phyloP scores from a whole-genome alignment of 2,888 invertebrate species.

The Stenurella melanura region DNA sequence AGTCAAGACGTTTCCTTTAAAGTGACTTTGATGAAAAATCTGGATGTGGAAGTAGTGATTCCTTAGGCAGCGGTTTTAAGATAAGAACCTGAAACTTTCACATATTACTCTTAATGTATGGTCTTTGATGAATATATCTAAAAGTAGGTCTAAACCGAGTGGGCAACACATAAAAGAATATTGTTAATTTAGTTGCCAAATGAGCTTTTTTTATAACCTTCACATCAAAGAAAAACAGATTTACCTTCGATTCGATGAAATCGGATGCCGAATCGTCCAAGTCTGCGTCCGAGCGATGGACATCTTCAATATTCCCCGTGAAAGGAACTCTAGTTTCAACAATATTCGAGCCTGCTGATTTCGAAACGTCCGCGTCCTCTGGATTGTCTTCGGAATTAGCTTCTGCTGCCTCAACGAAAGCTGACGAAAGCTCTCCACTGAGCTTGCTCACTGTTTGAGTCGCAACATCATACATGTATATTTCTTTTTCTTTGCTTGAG shows the following conservation, averaged over 20 bases:
- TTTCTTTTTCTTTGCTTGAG: constrained; percentile 80
- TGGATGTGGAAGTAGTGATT: too few species aligned
- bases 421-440: constrained; percentile 87
- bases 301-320: constrained; percentile 47
- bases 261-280: constrained; percentile 62
- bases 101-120: too few species aligned
- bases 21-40: too few species aligned
- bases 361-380: constrained; percentile 52
- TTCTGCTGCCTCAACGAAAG: constrained; percentile 91
- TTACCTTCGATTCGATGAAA: constrained; percentile 59
- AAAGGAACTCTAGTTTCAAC: constrained; percentile 66
- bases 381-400: constrained; percentile 79
- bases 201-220: too few species aligned
- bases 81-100: too few species aligned
- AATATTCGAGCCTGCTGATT: constrained; percentile 65
- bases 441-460: constrained; percentile 85
- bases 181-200: too few species aligned
- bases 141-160: too few species aligned
- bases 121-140: too few species aligned
- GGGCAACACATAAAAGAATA: not conserved
- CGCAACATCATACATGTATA: constrained; percentile 90
- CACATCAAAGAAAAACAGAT: not conserved
- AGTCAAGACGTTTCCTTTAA: too few species aligned
- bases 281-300: constrained; percentile 48
- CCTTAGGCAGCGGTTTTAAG: too few species aligned